Base-by-base conservation (phyloP, 2,797 vertebrate genomes). In the Malurus leucopterus region DNA sequence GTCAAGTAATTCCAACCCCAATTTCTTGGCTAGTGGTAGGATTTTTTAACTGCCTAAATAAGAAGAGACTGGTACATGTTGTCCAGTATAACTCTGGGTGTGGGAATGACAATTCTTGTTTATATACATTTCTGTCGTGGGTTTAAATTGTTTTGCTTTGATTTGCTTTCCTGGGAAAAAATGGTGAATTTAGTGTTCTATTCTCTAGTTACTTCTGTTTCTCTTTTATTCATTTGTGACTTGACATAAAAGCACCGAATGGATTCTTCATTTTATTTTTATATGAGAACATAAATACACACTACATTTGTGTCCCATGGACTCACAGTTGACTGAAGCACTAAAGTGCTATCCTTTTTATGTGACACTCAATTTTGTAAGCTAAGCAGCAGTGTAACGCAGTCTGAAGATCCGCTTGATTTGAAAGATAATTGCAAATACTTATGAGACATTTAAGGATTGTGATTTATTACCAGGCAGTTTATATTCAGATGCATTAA, bases 231-330 rank as follows among this genome's bases (percentile, higher is more conserved):
- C 20, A 27, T 78, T 89, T 87, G 55, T 62, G 40, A 49, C 55
- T 62, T 12, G 18, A 15, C 23, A 53, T 67, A 67, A 88, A 89
- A 91, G 20, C 51, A 53, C 9, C 81, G 63, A 89, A 88, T 26
- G 11, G 40, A 75, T 78, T 88, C 51, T 78, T 86, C 49, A 51
- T 86, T 91, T 92, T 75, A 53, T 75, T 88, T 91, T 94, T 93
- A 81, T 72, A 47, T 53, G 58, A 49, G 46, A 70, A 49, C 90
- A 89, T 89, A 89, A 88, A 91, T 86, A 75, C 34, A 57, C 13
- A 36, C 30, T 91, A 32, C n/a, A 46, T 5, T 71, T 65, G 49
- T 62, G 32, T 86, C n/a, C 84, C n/a, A 24, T 15, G 24, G 61
- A 91, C 89, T 85, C 79, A 75, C 34, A 84, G 70, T 29, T 88